These are phyloP conservation scores for Cinclus mexicanus DNA, from an alignment of 2,113 vertebrate species.

Conservation along the genomic window DNA sequence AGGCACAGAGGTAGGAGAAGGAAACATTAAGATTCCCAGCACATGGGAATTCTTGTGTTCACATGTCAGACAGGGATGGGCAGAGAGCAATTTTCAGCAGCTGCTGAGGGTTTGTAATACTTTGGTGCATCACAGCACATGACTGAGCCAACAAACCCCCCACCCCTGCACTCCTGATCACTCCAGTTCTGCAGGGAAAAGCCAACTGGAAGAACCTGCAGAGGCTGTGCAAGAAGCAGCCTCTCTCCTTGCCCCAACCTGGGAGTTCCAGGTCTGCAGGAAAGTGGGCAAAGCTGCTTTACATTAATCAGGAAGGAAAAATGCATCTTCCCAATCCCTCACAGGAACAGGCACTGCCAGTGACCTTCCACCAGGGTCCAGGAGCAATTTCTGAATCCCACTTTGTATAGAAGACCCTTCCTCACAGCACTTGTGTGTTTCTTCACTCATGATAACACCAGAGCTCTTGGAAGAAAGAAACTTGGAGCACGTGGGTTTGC, in stretches of 20 bases:
- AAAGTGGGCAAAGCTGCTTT: neutral
- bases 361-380: neutral
- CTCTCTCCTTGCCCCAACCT: neutral
- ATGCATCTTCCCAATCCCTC: rapidly evolving
- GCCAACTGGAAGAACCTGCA: neutral
- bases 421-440: neutral
- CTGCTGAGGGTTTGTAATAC: neutral
- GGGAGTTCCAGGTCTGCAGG: neutral
- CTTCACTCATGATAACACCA: neutral
- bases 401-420: neutral
- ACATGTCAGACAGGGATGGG: neutral
- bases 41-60: slow-evolving; percentile 27
- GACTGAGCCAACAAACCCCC: neutral
- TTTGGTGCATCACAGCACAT: neutral
- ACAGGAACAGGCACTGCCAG: neutral
- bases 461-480: neutral
- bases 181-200: neutral
- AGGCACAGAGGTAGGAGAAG: neutral
- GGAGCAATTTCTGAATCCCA: neutral
- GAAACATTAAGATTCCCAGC: neutral
- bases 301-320: neutral
- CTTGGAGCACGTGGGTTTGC: neutral
- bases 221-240: neutral
- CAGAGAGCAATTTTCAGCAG: neutral
- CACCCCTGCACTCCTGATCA: neutral